A percentile compares a stretch with the other conserved stretches of the same genome.
Conservation (phyloP, 2,888 invertebrate species). For the Chrysina gloriosa region DNA sequence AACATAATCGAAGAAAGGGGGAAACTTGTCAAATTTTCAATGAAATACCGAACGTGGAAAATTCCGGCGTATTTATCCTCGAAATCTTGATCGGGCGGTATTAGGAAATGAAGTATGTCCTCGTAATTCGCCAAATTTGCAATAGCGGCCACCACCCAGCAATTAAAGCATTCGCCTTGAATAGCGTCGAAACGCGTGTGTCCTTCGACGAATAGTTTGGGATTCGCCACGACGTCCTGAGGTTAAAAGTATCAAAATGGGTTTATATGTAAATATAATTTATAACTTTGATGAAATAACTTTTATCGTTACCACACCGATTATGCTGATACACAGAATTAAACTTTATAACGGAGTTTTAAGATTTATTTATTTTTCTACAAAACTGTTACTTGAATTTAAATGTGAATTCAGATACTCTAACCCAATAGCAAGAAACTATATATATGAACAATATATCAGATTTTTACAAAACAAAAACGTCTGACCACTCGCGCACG, state of each 20-base stretch:
- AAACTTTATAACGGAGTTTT: too few relatives aligned
- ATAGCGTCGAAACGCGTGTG: constrained; percentile 98
- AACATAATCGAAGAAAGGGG: neutral
- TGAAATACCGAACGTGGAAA: constrained; percentile 94
- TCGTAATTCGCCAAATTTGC: constrained; percentile 91
- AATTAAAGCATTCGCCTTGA: constrained; percentile 97
- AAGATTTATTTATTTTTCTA: too few relatives aligned
- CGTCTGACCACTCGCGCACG: too few relatives aligned
- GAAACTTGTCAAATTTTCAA: too few relatives aligned
- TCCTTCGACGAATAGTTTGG: constrained; percentile 93
- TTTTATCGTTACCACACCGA: too few relatives aligned
- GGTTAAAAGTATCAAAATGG: constrained; percentile 51
- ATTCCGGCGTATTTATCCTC: constrained; percentile 94
- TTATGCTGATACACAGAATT: too few relatives aligned
- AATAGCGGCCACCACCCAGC: constrained; percentile 95
- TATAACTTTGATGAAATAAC: neutral
- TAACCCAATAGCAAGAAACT: too few relatives aligned
- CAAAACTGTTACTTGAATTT: too few relatives aligned
- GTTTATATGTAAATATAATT: neutral
- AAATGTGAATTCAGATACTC: too few relatives aligned
- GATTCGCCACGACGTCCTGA: constrained; percentile 87
- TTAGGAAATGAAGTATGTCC: constrained; percentile 91
- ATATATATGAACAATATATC: too few relatives aligned
- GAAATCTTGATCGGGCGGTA: constrained; percentile 95
- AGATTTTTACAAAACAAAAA: too few relatives aligned